phyloP scores from a whole-genome alignment of 2,888 invertebrate species.

The Drosophila trichaetosa region DNA sequence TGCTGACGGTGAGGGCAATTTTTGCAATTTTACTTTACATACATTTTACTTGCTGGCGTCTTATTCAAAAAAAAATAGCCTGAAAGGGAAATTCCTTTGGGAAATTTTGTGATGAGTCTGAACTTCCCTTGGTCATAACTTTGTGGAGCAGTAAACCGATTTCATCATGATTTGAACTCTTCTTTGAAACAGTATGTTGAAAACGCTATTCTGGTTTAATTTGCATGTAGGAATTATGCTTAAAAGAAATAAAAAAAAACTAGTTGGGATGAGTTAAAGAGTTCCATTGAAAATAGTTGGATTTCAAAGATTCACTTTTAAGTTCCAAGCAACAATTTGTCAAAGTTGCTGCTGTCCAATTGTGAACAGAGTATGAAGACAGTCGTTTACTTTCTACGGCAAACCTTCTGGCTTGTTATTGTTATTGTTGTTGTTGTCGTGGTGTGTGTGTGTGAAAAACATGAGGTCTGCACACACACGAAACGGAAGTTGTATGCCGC shows the following conservation, averaged over 20 bases:
- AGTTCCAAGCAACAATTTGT: too few relatives aligned
- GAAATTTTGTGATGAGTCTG: not conserved
- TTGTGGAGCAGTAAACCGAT: not conserved
- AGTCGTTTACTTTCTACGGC: not conserved
- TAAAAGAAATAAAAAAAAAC: too few relatives aligned
- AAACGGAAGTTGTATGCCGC: constrained; percentile 45
- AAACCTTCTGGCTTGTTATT: not conserved
- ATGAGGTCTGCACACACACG: constrained; percentile 30
- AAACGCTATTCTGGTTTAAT: not conserved
- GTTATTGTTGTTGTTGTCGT: constrained; percentile 3
- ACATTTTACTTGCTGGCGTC: not conserved
- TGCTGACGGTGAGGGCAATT: not conserved
- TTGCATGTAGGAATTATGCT: too few relatives aligned
- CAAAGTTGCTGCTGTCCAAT: not conserved
- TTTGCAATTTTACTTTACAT: not conserved
- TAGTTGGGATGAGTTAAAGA: too few relatives aligned
- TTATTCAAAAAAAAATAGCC: too few relatives aligned
- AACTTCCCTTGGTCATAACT: not conserved
- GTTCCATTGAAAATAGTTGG: too few relatives aligned
- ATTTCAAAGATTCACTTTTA: too few relatives aligned
- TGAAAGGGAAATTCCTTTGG: not conserved
- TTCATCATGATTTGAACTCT: not conserved
- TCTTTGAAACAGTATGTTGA: not conserved
- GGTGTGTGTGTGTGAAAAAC: constrained; percentile 22
- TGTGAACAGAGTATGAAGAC: not conserved